Percentiles rank a stretch among this genome's conserved stretches.
These are phyloP conservation scores for Lycaena phlaeas DNA, from an alignment of 2,888 invertebrate genomes.

Conservation along the genomic window DNA sequence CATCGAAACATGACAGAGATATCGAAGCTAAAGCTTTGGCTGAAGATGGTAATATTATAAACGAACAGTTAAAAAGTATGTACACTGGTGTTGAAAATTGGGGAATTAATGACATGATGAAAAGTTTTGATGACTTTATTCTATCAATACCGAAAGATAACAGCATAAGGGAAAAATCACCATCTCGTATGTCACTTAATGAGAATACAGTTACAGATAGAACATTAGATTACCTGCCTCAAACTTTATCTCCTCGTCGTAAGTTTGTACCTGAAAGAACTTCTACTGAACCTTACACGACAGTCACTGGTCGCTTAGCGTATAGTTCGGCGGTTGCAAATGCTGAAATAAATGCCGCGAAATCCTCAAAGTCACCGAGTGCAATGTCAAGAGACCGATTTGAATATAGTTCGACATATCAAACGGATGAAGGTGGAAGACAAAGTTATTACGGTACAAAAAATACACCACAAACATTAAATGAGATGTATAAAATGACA, in stretches of 20 bases:
- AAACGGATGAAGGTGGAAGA: constrained; percentile 46
- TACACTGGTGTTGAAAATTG: constrained; percentile 78
- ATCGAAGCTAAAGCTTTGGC: constrained; percentile 73
- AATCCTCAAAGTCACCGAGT: constrained; percentile 62
- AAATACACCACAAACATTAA: constrained; percentile 52
- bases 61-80: constrained; percentile 79
- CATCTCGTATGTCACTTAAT: constrained; percentile 74
- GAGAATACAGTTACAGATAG: constrained; percentile 77
- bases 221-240: constrained; percentile 74
- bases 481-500: constrained; percentile 61
- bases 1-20: constrained; percentile 62
- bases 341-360: constrained; percentile 72
- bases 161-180: constrained; percentile 69
- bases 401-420: constrained; percentile 71
- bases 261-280: constrained; percentile 71
- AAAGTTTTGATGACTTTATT: constrained; percentile 75
- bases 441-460: constrained; percentile 52
- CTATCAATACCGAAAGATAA: constrained; percentile 67
- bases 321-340: constrained; percentile 79
- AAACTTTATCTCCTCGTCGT: constrained; percentile 72
- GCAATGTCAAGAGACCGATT: constrained; percentile 73
- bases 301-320: constrained; percentile 76
- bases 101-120: constrained; percentile 78
- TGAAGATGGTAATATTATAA: constrained; percentile 77
- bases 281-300: constrained; percentile 76